These are phyloP conservation scores for Masnerella sp. DNA, from an alignment of 2,888 invertebrate species.

Conservation along the genomic window DNA sequence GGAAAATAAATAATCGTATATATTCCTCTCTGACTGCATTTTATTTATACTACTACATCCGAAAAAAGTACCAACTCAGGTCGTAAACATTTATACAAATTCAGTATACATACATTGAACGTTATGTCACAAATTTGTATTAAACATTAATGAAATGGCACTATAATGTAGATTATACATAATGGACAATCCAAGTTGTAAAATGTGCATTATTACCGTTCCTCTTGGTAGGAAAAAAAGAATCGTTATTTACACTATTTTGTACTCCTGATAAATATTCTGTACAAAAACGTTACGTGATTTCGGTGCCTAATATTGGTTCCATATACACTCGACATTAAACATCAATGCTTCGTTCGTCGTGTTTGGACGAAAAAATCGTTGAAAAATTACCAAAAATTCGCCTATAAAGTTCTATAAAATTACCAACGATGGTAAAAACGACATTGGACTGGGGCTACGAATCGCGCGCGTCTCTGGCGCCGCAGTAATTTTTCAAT, in stretches of 20 bases:
- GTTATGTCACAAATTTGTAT: not conserved
- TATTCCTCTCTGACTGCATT: not conserved
- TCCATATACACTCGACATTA: slow-evolving; percentile 59
- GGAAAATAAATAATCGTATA: too few species aligned
- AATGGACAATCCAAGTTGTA: slow-evolving; percentile 17
- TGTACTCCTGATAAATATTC: slow-evolving; percentile 51
- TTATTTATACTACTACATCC: slow-evolving; percentile 29
- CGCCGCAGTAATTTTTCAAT: slow-evolving; percentile 41
- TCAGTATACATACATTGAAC: slow-evolving; percentile 29
- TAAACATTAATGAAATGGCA: slow-evolving; percentile 4
- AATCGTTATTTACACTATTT: slow-evolving; percentile 42
- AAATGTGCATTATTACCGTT: slow-evolving; percentile 40
- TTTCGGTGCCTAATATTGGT: slow-evolving; percentile 42
- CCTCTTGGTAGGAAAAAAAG: slow-evolving; percentile 14
- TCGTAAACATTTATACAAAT: slow-evolving; percentile 40
- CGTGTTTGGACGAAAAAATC: slow-evolving; percentile 26
- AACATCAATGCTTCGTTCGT: slow-evolving; percentile 62
- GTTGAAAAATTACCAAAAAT: slow-evolving; percentile 46
- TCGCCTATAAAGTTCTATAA: slow-evolving; percentile 23
- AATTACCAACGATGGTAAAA: slow-evolving; percentile 20
- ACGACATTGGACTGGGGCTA: not conserved
- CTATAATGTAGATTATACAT: slow-evolving; percentile 26
- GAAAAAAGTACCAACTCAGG: slow-evolving; percentile 26
- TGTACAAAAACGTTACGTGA: slow-evolving; percentile 40
- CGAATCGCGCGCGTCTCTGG: not conserved